These are phyloP conservation scores for Cynopterus brachyotis DNA, from an alignment of 2,113 vertebrate species.

Conservation along the genomic window DNA sequence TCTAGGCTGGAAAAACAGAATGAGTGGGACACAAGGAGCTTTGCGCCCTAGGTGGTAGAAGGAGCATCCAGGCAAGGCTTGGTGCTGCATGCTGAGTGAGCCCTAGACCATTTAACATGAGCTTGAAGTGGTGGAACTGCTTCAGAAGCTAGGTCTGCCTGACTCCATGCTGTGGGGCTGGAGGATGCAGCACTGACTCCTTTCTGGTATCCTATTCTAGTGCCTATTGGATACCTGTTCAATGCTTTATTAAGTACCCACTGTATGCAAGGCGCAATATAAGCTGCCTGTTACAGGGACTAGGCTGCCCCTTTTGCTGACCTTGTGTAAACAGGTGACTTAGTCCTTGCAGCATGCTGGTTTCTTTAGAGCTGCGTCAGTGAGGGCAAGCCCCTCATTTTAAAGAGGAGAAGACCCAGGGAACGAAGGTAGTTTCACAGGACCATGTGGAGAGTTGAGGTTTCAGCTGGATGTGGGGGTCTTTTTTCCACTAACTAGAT, in stretches of 20 bases:
- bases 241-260: neutral
- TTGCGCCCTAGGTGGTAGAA: neutral
- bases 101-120: neutral
- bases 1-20: neutral
- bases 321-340: neutral
- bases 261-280: neutral
- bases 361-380: neutral
- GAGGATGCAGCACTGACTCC: neutral
- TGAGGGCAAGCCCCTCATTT: neutral
- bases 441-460: neutral
- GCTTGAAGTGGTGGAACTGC: neutral
- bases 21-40: neutral
- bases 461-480: neutral
- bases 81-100: neutral
- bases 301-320: neutral
- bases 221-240: neutral
- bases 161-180: neutral
- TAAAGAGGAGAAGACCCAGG: neutral
- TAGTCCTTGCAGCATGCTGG: neutral
- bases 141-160: neutral
- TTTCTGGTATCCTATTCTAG: neutral
- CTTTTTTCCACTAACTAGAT: neutral
- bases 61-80: neutral
- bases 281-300: neutral
- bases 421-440: fast-evolving